phyloP scores from a whole-genome alignment of 2,113 vertebrate species.

The Alces alces region DNA sequence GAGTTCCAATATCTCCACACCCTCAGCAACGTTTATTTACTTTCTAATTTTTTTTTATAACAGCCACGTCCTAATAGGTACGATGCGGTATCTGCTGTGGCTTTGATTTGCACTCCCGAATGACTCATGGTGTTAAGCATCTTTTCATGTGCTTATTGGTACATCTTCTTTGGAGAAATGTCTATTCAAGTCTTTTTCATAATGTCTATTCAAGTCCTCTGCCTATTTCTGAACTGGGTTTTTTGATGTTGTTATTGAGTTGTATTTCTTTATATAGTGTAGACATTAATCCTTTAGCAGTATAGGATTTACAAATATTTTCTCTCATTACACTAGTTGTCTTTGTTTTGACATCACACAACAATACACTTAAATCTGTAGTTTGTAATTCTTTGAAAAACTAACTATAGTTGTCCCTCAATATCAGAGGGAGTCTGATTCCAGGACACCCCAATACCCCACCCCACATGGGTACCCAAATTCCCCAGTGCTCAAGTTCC shows the following conservation, averaged over 20 bases:
- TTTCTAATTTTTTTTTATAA: background rate
- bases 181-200: background rate
- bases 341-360: background rate
- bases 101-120: background rate
- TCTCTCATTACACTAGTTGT: background rate
- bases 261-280: background rate
- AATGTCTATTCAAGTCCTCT: background rate
- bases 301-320: background rate
- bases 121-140: background rate
- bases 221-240: background rate
- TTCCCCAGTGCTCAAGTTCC: background rate
- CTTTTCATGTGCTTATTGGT: background rate
- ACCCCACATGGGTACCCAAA: background rate
- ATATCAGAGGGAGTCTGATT: background rate
- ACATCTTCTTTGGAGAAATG: background rate
- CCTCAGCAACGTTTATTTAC: background rate
- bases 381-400: constrained; percentile 38
- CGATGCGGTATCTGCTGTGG: background rate
- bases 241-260: background rate
- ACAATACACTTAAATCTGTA: background rate
- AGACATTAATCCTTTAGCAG: background rate
- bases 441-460: background rate
- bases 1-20: background rate
- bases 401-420: background rate
- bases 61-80: background rate